phyloP scores from a whole-genome alignment of 2,888 invertebrate genomes.

The Lysandra coridon region DNA sequence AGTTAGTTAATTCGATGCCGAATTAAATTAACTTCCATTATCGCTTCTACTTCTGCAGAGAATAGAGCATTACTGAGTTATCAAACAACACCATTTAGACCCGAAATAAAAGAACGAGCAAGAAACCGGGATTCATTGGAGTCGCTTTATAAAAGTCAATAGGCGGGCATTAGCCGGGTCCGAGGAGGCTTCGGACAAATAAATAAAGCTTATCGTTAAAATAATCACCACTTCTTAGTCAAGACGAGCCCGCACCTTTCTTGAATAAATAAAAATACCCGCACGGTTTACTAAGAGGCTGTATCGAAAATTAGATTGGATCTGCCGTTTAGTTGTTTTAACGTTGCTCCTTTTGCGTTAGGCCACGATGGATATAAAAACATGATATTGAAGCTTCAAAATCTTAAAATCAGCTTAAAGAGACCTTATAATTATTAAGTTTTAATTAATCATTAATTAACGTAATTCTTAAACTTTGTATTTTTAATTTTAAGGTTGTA shows the following conservation, averaged over 20 bases:
- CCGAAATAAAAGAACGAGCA: conserved; percentile 1
- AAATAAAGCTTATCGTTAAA: conserved; percentile 32
- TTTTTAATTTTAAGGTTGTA: too few relatives aligned
- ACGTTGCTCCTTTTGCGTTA: not conserved
- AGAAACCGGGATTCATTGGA: conserved; percentile 24
- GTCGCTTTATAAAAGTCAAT: conserved; percentile 32
- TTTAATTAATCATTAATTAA: too few relatives aligned
- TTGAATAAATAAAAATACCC: conserved; percentile 31
- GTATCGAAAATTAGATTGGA: not conserved
- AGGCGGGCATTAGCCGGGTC: conserved; percentile 29
- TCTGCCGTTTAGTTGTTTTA: conserved; percentile 10
- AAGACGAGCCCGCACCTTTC: conserved; percentile 8
- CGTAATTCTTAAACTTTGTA: too few relatives aligned
- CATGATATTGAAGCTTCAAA: too few relatives aligned
- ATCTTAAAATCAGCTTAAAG: too few relatives aligned
- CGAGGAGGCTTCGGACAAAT: conserved; percentile 25
- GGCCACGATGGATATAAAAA: not conserved
- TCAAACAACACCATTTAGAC: not conserved
- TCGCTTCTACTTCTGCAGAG: not conserved
- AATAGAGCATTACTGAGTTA: conserved; percentile 18
- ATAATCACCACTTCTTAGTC: conserved; percentile 32
- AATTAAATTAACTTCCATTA: conserved; percentile 1
- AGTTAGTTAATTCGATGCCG: not conserved
- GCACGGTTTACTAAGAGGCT: not conserved
- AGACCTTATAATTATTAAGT: too few relatives aligned